These are phyloP conservation scores for Brachypodius melanocephalos DNA, from an alignment of 2,113 vertebrate genomes.

Conservation along the genomic window DNA sequence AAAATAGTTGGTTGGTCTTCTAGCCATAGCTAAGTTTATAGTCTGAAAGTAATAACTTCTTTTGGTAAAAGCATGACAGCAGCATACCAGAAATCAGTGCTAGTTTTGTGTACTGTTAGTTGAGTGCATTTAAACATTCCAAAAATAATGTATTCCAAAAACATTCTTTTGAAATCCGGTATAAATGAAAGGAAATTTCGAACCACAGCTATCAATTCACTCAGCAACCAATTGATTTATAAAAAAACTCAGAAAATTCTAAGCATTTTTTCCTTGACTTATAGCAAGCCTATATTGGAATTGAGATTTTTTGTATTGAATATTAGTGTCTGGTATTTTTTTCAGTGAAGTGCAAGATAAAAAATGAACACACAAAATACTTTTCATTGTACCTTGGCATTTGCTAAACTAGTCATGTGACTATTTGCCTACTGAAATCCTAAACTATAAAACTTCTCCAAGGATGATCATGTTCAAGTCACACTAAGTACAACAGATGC, in stretches of 20 bases:
- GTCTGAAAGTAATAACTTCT: neutral
- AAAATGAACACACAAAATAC: neutral
- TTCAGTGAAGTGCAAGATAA: neutral
- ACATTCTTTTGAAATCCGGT: slow-evolving; percentile 2
- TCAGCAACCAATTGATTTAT: neutral
- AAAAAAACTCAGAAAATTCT: slow-evolving; percentile 29
- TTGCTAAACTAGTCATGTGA: neutral
- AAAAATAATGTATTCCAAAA: slow-evolving; percentile 5
- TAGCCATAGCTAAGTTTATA: neutral
- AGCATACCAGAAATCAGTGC: neutral
- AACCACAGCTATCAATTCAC: slow-evolving; percentile 1
- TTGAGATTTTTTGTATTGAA: slow-evolving; percentile 32
- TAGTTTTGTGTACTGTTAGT: neutral
- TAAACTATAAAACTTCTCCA: neutral
- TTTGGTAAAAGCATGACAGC: neutral
- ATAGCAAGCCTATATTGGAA: neutral
- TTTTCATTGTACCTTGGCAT: neutral
- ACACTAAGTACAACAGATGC: neutral
- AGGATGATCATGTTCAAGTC: neutral
- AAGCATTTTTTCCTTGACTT: neutral
- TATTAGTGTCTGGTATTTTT: slow-evolving; percentile 21
- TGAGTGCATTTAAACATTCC: neutral
- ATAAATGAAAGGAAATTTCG: neutral
- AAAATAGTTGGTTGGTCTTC: neutral
- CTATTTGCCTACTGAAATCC: neutral